Base-by-base conservation (phyloP, 2,113 vertebrate species). In the Tichodroma muraria region DNA sequence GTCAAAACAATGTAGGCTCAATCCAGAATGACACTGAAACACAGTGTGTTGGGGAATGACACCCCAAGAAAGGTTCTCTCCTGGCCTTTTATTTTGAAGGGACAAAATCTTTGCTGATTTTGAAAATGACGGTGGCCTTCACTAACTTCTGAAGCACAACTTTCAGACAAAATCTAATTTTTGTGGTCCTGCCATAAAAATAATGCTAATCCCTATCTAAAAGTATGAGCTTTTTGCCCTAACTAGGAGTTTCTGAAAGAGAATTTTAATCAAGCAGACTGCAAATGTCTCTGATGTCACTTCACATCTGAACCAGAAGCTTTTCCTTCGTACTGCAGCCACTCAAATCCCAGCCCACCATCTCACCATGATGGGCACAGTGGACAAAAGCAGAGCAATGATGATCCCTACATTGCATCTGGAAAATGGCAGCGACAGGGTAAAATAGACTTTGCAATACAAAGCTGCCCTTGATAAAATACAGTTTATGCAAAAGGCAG, bases 1-100 rank as follows among this genome's bases (percentile, higher is more conserved):
- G 70, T 80, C 80, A 80, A 87, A 91, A 89, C 68, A 89, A 90
- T 3, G 68, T 75, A 93, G 88, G 93, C 77, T 91, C 69, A 42
- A 28, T 28, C 11, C 22, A 76, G 59, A 76, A 70, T 1, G 20
- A 50, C 19, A 42, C 44, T 19, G 79, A 88, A 95, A 70, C 2
- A 6, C 33, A 79, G 53, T 2, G 5, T 5, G 5, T 21, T 61
- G 49, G 66, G 93, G 85, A 89, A 73, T 37, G 59, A 22, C 10
- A 85, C 56, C 87, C 91, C 80, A 11, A 52, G 85, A 85, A 90
- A 18, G 8, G 19, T 45, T 64, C 50, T 57, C 27, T 35, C 8
- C 1, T 17, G 13, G 80, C 40, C n/a, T 45, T 78, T 49, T 33
- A 6, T 80, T 80, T 19, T 37, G 35, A 77, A 73, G 40, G 75